These are phyloP conservation scores for Daboia siamensis DNA, from an alignment of 2,113 vertebrate genomes.

Conservation along the genomic window DNA sequence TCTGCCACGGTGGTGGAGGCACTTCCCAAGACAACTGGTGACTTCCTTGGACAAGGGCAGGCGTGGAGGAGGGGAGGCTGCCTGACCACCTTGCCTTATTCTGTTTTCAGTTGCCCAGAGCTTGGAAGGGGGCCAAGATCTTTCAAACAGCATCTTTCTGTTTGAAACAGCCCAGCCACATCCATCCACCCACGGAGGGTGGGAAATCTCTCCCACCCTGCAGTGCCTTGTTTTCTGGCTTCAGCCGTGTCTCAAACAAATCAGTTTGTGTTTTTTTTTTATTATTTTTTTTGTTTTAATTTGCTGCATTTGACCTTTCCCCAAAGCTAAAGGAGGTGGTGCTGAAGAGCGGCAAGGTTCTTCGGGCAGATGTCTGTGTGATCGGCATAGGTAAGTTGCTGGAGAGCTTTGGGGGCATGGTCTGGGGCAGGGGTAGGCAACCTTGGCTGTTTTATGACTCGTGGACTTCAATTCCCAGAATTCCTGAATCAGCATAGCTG, in stretches of 20 bases:
- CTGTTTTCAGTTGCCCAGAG: neutral
- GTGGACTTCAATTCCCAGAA: too few species aligned
- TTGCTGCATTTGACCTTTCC: neutral
- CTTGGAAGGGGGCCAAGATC: neutral
- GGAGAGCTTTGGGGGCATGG: rapidly evolving
- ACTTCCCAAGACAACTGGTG: neutral
- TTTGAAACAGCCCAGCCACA: neutral
- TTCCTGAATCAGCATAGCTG: too few species aligned
- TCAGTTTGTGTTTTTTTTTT: rapidly evolving
- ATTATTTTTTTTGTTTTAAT: rapidly evolving
- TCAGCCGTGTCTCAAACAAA: neutral
- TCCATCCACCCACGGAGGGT: neutral
- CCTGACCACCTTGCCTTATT: too few species aligned
- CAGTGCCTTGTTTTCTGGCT: neutral
- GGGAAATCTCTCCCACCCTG: neutral
- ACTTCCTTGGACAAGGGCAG: neutral
- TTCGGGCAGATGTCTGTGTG: constrained; percentile 91
- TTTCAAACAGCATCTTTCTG: neutral
- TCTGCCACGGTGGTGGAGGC: neutral
- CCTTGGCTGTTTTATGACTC: too few species aligned
- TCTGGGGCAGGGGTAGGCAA: too few species aligned
- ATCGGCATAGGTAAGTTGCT: constrained; percentile 85
- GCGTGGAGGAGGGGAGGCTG: neutral
- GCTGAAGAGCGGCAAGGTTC: constrained; percentile 95
- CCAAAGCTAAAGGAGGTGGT: constrained; percentile 93